phyloP scores from a whole-genome alignment of 1,140 invertebrate genomes.

The Mercenaria mercenaria region DNA sequence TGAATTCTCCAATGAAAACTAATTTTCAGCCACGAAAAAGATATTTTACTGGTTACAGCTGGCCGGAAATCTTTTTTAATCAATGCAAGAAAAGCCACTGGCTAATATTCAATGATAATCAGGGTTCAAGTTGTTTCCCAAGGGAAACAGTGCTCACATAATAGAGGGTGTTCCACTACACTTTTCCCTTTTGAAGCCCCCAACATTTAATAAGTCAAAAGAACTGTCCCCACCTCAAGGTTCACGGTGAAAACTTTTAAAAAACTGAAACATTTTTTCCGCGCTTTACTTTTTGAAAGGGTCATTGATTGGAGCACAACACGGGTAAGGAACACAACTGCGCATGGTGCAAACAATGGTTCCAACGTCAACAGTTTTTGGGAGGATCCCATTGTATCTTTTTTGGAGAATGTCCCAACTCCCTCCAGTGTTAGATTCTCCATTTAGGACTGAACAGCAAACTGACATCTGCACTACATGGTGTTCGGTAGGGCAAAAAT shows the following conservation, averaged over 20 bases:
- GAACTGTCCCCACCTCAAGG: no score
- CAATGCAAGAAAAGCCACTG: conserved; percentile 61
- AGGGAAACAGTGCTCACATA: no score
- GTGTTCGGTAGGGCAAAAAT: conserved; percentile 58
- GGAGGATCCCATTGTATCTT: conserved; percentile 69
- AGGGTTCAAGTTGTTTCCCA: no score
- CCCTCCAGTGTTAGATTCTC: conserved; percentile 68
- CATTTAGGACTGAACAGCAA: conserved; percentile 52
- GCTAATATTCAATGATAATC: no score
- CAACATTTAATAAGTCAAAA: no score
- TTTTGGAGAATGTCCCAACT: conserved; percentile 71
- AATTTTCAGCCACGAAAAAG: conserved; percentile 48
- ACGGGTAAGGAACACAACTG: no score
- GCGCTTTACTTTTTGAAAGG: conserved; percentile 68
- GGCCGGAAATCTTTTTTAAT: conserved; percentile 65
- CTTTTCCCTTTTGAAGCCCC: conserved; percentile 65
- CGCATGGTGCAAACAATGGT: neutral
- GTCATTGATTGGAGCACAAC: no score
- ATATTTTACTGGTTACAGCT: no score
- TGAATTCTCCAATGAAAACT: neutral
- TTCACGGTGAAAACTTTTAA: no score
- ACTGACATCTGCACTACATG: conserved; percentile 58
- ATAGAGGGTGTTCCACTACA: conserved; percentile 65
- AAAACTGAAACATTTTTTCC: conserved; percentile 53
- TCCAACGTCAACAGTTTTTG: conserved; percentile 52